Conservation (phyloP, 92 coral and sea anemone genomes). For the Chrysogorgia sp. region DNA sequence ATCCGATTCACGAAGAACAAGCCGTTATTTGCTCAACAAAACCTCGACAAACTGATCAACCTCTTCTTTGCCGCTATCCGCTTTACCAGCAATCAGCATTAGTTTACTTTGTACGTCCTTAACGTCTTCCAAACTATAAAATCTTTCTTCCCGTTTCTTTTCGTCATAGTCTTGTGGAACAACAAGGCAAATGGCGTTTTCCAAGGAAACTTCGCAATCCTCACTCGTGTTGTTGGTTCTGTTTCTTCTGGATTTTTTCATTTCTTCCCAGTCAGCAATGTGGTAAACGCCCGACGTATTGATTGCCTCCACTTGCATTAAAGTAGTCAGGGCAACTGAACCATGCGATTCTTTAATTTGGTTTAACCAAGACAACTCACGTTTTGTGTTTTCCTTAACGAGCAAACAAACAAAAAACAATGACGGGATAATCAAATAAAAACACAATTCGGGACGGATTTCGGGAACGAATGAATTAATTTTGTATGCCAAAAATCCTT, state of each 20-base stretch:
- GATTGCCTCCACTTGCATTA: conserved; percentile 77
- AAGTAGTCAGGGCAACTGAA: conserved; percentile 77
- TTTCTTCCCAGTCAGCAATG: conserved; percentile 1
- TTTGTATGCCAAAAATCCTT: no score
- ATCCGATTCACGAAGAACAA: no score
- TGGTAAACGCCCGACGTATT: conserved; percentile 60
- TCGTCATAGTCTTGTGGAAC: conserved; percentile 38
- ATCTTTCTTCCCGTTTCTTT: conserved; percentile 25
- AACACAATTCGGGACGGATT: background rate
- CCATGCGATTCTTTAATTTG: conserved; percentile 75
- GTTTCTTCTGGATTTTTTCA: no score
- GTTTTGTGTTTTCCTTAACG: conserved; percentile 64
- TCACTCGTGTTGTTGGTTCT: background rate
- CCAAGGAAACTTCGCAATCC: background rate
- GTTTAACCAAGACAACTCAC: conserved; percentile 72
- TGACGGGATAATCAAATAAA: background rate
- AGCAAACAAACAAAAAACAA: background rate
- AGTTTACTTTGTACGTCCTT: conserved; percentile 90
- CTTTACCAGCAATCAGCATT: conserved; percentile 91
- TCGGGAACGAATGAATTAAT: background rate
- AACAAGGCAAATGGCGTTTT: conserved; percentile 31
- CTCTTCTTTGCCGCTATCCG: conserved; percentile 75
- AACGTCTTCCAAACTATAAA: conserved; percentile 69
- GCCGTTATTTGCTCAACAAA: no score
- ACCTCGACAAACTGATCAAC: conserved; percentile 82